Evolutionary conservation across 2,797 vertebrate genomes (phyloP).

Genomic region (Dendrocincla fuliginosa): DNA sequence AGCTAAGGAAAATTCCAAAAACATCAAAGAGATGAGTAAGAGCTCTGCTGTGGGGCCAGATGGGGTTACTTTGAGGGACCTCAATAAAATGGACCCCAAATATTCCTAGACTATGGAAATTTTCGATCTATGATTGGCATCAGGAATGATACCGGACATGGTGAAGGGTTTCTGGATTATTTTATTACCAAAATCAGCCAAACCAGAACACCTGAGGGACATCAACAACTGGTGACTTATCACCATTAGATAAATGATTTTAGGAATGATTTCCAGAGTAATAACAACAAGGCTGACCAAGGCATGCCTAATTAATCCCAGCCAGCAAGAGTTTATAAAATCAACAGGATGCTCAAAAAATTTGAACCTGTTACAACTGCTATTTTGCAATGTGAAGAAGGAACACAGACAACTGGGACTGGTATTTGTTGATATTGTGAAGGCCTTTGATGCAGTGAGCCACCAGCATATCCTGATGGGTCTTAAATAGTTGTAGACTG

Average conservation of each 20-base stretch:
- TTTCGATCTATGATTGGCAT: not conserved
- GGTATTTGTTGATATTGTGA: not conserved
- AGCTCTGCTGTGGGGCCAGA: not conserved
- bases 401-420: not conserved
- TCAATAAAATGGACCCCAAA: not conserved
- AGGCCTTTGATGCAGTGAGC: not conserved
- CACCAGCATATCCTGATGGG: not conserved
- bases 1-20: not conserved
- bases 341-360: not conserved
- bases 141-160: not conserved
- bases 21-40: not conserved
- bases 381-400: not conserved
- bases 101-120: not conserved
- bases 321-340: not conserved
- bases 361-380: not conserved
- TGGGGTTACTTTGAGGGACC: not conserved
- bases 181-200: not conserved
- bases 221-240: no score
- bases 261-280: not conserved
- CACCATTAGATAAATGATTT: not conserved
- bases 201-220: no score
- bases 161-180: rapidly evolving
- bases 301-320: not conserved
- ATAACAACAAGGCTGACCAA: not conserved
- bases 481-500: not conserved